These are phyloP conservation scores for Plecotus auritus DNA, from an alignment of 2,113 vertebrate species.

Conservation along the genomic window DNA sequence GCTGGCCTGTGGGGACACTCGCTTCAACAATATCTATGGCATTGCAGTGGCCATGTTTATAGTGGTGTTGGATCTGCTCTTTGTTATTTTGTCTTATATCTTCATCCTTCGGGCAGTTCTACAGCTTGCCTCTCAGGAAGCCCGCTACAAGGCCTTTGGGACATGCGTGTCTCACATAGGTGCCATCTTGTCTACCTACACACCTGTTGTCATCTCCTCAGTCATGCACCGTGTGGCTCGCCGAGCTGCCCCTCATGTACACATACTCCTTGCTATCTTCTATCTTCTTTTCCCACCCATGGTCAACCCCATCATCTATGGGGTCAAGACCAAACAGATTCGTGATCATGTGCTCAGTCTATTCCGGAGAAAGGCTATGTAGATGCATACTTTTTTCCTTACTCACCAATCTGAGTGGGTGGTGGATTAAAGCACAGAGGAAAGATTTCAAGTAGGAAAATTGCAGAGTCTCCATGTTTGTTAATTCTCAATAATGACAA, in stretches of 20 bases:
- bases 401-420: background rate
- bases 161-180: conserved; percentile 71
- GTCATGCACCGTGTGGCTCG: conserved; percentile 63
- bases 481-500: background rate
- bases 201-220: conserved; percentile 63
- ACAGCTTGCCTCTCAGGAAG: conserved; percentile 55
- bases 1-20: conserved; percentile 64
- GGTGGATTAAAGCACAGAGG: background rate
- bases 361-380: conserved; percentile 15
- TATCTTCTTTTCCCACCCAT: conserved; percentile 73
- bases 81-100: conserved; percentile 61
- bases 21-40: conserved; percentile 67
- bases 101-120: conserved; percentile 61
- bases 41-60: conserved; percentile 60
- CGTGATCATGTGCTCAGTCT: conserved; percentile 52
- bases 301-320: conserved; percentile 74
- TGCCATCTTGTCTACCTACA: conserved; percentile 68
- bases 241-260: conserved; percentile 42
- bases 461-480: background rate
- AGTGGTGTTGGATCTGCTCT: conserved; percentile 62
- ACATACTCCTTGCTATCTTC: conserved; percentile 63
- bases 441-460: background rate
- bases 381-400: background rate
- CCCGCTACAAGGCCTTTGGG: conserved; percentile 60
- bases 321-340: conserved; percentile 71